Percentiles rank a stretch among this genome's conserved stretches.
Conservation (phyloP, 2,888 invertebrate species). For the Drosophila algonquin region DNA sequence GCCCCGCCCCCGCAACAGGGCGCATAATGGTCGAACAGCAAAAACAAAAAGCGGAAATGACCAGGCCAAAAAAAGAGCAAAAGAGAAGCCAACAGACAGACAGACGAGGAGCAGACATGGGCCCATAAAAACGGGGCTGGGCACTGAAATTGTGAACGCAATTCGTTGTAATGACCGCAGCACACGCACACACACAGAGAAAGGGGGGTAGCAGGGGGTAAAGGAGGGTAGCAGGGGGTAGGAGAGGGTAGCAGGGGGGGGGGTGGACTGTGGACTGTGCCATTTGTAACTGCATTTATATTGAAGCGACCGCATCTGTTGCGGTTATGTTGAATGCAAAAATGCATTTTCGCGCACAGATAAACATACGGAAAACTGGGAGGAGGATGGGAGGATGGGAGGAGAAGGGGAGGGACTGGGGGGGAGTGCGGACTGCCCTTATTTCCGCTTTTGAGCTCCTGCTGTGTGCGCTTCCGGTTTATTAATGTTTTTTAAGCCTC, state of each 20-base stretch:
- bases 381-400: slow-evolving; percentile 41
- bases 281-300: slow-evolving; percentile 80
- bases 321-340: slow-evolving; percentile 80
- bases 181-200: slow-evolving; percentile 28
- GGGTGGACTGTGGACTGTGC: slow-evolving; percentile 8
- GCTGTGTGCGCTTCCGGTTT: slow-evolving; percentile 64
- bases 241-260: not conserved
- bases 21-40: slow-evolving; percentile 54
- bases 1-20: slow-evolving; percentile 60
- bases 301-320: slow-evolving; percentile 80
- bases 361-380: slow-evolving; percentile 66
- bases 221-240: slow-evolving; percentile 2
- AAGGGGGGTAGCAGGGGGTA: slow-evolving; percentile 1
- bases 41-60: slow-evolving; percentile 72
- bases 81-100: slow-evolving; percentile 37
- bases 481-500: slow-evolving; percentile 65
- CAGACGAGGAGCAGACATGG: slow-evolving; percentile 33
- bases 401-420: slow-evolving; percentile 17
- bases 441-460: slow-evolving; percentile 67
- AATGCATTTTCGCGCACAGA: slow-evolving; percentile 80
- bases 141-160: slow-evolving; percentile 69
- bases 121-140: slow-evolving; percentile 59
- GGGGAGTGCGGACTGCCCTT: slow-evolving; percentile 44
- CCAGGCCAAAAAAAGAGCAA: slow-evolving; percentile 56
- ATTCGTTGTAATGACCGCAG: slow-evolving; percentile 77